Percentiles rank a stretch among this genome's conserved stretches.
These are phyloP conservation scores for Drosophila nebulosa DNA, from an alignment of 1,140 invertebrate genomes.

Conservation along the genomic window DNA sequence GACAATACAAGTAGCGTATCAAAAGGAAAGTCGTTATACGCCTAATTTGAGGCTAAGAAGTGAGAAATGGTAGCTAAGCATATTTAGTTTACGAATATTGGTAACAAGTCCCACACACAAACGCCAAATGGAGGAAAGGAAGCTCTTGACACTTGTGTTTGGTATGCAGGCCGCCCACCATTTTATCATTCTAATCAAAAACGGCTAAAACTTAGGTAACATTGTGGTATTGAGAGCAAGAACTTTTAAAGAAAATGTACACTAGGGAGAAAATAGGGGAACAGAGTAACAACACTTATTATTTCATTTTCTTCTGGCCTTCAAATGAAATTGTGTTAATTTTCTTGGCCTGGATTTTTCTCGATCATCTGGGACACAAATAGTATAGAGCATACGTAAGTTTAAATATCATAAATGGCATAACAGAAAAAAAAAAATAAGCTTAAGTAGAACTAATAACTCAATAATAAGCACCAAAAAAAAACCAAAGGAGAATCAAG, in stretches of 20 bases:
- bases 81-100: constrained; percentile 21
- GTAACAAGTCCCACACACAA: neutral
- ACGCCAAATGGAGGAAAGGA: too few species aligned
- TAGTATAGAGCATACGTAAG: too few species aligned
- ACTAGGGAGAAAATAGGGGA: too few species aligned
- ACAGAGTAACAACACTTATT: too few species aligned
- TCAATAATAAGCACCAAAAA: neutral
- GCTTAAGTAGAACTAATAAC: neutral
- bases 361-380: too few species aligned
- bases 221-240: too few species aligned
- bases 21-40: constrained; percentile 44
- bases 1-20: neutral
- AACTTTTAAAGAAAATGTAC: too few species aligned
- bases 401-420: neutral
- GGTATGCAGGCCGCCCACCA: neutral
- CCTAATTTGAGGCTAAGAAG: constrained; percentile 41
- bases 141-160: neutral
- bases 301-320: too few species aligned
- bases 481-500: neutral
- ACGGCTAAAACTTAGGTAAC: neutral
- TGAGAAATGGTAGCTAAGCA: constrained; percentile 14
- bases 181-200: neutral
- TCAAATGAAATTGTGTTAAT: too few species aligned
- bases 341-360: too few species aligned
- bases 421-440: neutral